These are phyloP conservation scores for Cepphus grylle DNA, from an alignment of 2,113 vertebrate genomes.

Conservation along the genomic window DNA sequence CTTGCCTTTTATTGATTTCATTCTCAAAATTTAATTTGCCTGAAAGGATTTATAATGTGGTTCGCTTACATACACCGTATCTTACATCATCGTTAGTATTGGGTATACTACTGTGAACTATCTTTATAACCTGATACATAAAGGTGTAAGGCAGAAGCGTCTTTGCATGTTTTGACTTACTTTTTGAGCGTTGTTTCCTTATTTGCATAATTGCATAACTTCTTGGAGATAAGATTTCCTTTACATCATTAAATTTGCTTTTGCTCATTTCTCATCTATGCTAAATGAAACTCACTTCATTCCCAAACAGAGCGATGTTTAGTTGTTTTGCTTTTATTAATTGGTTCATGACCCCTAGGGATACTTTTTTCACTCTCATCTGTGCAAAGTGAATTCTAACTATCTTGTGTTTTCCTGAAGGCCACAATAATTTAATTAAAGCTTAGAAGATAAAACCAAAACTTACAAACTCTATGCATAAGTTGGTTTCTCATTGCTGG, in stretches of 20 bases:
- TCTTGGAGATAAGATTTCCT: neutral
- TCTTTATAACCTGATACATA: neutral
- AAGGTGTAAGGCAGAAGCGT: neutral
- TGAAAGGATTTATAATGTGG: neutral
- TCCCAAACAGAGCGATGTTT: neutral
- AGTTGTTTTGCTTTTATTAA: neutral
- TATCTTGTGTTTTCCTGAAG: neutral
- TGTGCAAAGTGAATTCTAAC: neutral
- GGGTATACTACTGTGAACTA: neutral
- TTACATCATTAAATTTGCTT: neutral
- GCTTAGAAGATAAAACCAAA: neutral
- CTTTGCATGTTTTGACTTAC: neutral
- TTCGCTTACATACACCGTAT: neutral
- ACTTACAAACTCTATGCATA: neutral
- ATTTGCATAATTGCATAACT: neutral
- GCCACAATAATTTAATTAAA: neutral
- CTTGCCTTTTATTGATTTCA: neutral
- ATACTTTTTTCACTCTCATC: neutral
- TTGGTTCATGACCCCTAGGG: neutral
- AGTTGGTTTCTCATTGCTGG: neutral
- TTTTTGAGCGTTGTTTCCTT: neutral
- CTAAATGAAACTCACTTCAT: neutral
- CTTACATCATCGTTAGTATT: neutral
- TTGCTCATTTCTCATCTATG: neutral
- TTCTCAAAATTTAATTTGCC: constrained; percentile 13